Evolutionary conservation across 2,797 vertebrate species (phyloP), one percentile per base, ranked within the genome.

Genomic region (Hafferia zeledoni): DNA sequence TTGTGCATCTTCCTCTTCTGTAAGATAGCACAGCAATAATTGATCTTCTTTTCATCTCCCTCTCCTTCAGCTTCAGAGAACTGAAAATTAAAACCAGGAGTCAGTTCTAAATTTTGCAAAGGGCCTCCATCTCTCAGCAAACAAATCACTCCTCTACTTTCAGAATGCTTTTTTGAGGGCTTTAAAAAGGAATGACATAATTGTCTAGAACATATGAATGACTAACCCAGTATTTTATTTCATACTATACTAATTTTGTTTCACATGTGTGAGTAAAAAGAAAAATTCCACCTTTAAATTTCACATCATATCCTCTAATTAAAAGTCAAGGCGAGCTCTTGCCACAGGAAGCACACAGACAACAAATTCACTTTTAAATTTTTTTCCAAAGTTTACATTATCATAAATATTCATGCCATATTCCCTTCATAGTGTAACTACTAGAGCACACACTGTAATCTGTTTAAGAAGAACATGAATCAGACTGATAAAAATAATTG

Each of bases 401-500:
- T 87, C 80, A 98, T 97, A 98, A 97, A 97, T 98, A 98, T 97
- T 97, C 96, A 98, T 97, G 87, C 90, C 93, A 89, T 91, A 94
- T 92, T 97, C 78, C 83, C 80, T 96, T 98, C 97, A 91, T 92
- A 97, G 96, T 96, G 95, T 97, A 97, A 97, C 97, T 97, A 96
- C 96, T 97, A 91, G 97, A 96, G 97, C 97, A 97, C 97, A 97
- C 96, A 94, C 90, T 96, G 94, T 98, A 98, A 98, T 98, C 97
- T 97, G 96, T 98, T 98, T 98, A 97, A 97, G 96, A 97, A 96
- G 97, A 97, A 97, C 97, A 98, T 97, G 98, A 98, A 98, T 98
- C 97, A 97, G 95, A 95, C 93, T 97, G 97, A 97, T 98, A 98
- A 97, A 98, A 97, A 98, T 98, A 98, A 98, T 98, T 97, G 97